Evolutionary conservation across 2,797 vertebrate genomes (phyloP).

Genomic region (Pseudomugil gertrudae): DNA sequence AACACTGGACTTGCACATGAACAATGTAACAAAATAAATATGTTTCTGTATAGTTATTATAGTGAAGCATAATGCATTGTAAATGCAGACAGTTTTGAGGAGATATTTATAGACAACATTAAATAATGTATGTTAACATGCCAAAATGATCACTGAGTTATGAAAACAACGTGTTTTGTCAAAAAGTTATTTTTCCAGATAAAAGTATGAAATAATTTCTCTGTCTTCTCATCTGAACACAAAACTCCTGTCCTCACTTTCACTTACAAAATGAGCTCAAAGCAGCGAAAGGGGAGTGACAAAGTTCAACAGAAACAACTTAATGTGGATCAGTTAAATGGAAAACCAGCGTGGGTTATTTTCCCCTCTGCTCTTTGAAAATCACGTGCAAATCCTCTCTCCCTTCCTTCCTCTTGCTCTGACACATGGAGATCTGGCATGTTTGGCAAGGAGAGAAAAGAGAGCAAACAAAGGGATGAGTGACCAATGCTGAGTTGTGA

Average conservation of each 20-base stretch:
- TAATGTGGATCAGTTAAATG: constrained; percentile 69
- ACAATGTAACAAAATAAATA: too few species aligned
- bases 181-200: too few species aligned
- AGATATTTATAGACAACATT: too few species aligned
- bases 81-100: too few species aligned
- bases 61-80: too few species aligned
- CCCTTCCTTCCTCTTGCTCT: constrained; percentile 62
- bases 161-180: too few species aligned
- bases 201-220: constrained; percentile 9
- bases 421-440: constrained; percentile 73
- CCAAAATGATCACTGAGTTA: too few species aligned
- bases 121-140: too few species aligned
- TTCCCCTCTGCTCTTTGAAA: constrained; percentile 52
- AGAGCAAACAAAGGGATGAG: constrained; percentile 74
- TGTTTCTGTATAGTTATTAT: too few species aligned
- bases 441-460: constrained; percentile 76
- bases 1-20: too few species aligned
- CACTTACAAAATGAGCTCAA: constrained; percentile 37
- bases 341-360: constrained; percentile 57
- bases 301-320: constrained; percentile 51
- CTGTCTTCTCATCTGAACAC: too few species aligned
- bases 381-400: constrained; percentile 64
- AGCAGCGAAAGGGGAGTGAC: constrained; percentile 13
- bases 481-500: constrained; percentile 67
- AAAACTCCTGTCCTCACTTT: constrained; percentile 12